Percentiles rank a stretch among this genome's conserved stretches.
These are phyloP conservation scores for Corticium candelabrum DNA, from an alignment of 37 sponge, comb jelly and placozoan species.

Conservation along the genomic window DNA sequence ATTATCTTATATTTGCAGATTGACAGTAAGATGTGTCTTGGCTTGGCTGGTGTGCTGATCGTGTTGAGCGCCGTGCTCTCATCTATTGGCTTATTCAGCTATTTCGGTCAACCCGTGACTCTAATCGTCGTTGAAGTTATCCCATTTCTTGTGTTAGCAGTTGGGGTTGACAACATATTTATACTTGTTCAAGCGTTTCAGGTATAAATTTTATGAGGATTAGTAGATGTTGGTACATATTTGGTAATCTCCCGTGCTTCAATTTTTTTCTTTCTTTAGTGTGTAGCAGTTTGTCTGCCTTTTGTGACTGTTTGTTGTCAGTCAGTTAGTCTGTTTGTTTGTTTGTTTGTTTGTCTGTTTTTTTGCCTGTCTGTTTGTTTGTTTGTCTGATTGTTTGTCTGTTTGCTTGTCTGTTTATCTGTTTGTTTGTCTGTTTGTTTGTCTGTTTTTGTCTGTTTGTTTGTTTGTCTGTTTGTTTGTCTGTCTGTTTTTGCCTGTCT, in stretches of 20 bases:
- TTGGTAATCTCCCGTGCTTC: background rate
- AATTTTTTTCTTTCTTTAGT: slow-evolving; percentile 5
- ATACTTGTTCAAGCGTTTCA: slow-evolving; percentile 88
- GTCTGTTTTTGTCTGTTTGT: too few relatives aligned
- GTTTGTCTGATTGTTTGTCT: too few relatives aligned
- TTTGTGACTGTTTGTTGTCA: background rate
- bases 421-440: too few relatives aligned
- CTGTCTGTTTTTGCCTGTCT: too few relatives aligned
- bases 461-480: too few relatives aligned
- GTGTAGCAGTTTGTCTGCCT: background rate
- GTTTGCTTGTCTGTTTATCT: too few relatives aligned
- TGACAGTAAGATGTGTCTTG: slow-evolving; percentile 59
- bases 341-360: too few relatives aligned
- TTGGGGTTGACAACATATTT: slow-evolving; percentile 43
- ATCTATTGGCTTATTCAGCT: slow-evolving; percentile 72
- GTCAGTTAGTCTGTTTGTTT: too few relatives aligned
- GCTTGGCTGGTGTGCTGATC: slow-evolving; percentile 76
- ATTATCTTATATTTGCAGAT: slow-evolving; percentile 27
- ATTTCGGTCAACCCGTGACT: slow-evolving; percentile 35
- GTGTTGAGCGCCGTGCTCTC: slow-evolving; percentile 67
- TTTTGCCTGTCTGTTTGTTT: too few relatives aligned
- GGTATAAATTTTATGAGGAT: slow-evolving; percentile 17
- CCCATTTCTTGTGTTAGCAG: slow-evolving; percentile 21
- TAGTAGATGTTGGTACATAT: background rate
- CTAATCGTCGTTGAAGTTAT: slow-evolving; percentile 6